Base-by-base conservation (phyloP, 2,797 vertebrate genomes). In the Takifugu ocellatus region DNA sequence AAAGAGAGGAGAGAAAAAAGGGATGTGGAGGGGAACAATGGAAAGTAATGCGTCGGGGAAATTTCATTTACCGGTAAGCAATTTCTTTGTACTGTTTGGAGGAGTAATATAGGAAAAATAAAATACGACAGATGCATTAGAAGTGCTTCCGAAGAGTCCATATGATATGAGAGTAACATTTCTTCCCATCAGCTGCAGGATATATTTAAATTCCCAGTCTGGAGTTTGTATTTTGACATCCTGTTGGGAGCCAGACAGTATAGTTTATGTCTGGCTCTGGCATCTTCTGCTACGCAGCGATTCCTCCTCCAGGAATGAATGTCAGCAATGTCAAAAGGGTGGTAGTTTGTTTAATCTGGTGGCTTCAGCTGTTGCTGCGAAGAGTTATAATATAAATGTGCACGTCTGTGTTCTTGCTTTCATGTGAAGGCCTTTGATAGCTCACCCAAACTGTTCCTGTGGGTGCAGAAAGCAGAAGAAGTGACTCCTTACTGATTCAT, bases 261-360 rank as follows among this genome's bases (percentile, higher is more conserved):
- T 57, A 73, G 79, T 84, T 81, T 85, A 82, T 65, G 74, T 83
- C 73, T 82, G 3, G 26, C 68, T 60, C 63, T 64, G 72, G 46
- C 62, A 68, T 63, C 53, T 54, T 59, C 66, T 48, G 57, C 67
- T 63, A 63, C 72, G 49, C 68, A 60, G 78, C 74, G 74, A 75
- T 83, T 82, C 78, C 78, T 75, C 86, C 61, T 85, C 57, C 60
- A 75, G 81, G 84, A 86, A 81, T 79, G 76, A 83, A 87, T 86
- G 72, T 79, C 60, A 68, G 77, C 66, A 66, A 84, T 83, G 82
- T 62, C 58, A 62, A 70, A 58, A 65, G 62, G 69, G 52, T 74
- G 66, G 72, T 61, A 65, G 74, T 75, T 83, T 86, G 75, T 88
- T 77, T 82, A 77, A 78, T 70, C 54, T 66, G 54, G 50, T 39